Evolutionary conservation across 1,140 invertebrate genomes (phyloP).

Genomic region (Drosophila albomicans): DNA sequence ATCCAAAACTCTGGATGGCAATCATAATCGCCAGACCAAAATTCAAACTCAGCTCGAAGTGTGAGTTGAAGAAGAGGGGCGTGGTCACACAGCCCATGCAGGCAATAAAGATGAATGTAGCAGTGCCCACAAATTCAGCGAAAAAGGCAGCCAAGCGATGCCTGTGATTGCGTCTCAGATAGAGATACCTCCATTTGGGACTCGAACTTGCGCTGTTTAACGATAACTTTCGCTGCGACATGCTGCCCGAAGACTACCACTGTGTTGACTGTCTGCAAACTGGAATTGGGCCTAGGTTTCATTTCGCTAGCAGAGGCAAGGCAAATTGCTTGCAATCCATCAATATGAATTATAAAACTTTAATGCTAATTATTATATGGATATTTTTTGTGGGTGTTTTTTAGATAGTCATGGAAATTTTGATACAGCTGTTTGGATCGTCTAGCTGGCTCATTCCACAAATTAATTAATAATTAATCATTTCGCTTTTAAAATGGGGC

Average conservation of each 20-base stretch:
- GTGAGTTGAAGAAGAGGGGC: constrained; percentile 46
- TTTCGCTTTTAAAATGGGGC: constrained; percentile 34
- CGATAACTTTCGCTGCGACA: constrained; percentile 59
- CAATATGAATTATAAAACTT: constrained; percentile 80
- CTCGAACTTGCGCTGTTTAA: constrained; percentile 12
- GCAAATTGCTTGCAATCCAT: constrained; percentile 64
- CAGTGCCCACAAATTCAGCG: constrained; percentile 91
- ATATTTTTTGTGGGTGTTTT: constrained; percentile 44
- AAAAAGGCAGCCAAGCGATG: constrained; percentile 55
- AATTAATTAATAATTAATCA: constrained; percentile 69
- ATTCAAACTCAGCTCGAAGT: constrained; percentile 68
- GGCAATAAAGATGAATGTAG: constrained; percentile 90
- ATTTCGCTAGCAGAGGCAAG: neutral
- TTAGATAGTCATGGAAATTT: constrained; percentile 26
- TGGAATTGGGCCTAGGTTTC: neutral
- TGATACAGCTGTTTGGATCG: neutral
- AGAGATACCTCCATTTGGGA: constrained; percentile 32
- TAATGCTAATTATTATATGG: constrained; percentile 78
- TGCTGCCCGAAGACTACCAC: constrained; percentile 52
- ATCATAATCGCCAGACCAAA: constrained; percentile 76
- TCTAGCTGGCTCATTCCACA: constrained; percentile 37
- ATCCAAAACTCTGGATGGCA: constrained; percentile 89
- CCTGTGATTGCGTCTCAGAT: constrained; percentile 24
- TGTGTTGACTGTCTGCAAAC: constrained; percentile 15
- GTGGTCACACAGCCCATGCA: constrained; percentile 88